Percentiles rank a stretch among this genome's conserved stretches.
Conservation (phyloP, 35 echinoderm and acorn worm genomes). For the Strongylocentrotus purpuratus region DNA sequence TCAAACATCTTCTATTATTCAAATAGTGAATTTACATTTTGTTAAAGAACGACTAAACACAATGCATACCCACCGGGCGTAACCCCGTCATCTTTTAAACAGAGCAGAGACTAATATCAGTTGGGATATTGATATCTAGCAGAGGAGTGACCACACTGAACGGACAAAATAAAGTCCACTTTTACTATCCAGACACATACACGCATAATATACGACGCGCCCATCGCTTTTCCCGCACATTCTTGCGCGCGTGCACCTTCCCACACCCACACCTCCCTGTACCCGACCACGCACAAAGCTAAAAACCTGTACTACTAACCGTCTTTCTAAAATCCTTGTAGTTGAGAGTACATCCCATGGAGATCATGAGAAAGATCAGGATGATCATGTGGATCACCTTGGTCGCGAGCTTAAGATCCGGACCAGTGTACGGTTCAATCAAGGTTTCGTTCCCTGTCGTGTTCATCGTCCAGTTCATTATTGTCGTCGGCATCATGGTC, state of each 20-base stretch:
- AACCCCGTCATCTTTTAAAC: not conserved
- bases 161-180: too few species aligned
- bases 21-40: not conserved
- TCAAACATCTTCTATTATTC: not conserved
- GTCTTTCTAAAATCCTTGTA: constrained; percentile 29
- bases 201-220: not conserved
- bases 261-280: not conserved
- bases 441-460: not conserved
- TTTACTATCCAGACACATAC: not conserved
- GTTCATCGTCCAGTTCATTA: not conserved
- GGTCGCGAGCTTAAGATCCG: not conserved
- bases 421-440: not conserved
- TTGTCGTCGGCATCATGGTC: not conserved
- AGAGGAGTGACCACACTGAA: not conserved
- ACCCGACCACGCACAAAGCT: not conserved
- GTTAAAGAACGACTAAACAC: not conserved
- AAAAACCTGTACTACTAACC: not conserved
- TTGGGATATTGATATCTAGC: not conserved
- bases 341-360: constrained; percentile 6
- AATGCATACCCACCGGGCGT: not conserved
- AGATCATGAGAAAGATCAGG: constrained; percentile 24
- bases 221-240: not conserved
- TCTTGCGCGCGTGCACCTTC: not conserved
- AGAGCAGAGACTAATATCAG: not conserved
- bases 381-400: constrained; percentile 1